Percentiles rank a stretch among this genome's conserved stretches.
phyloP scores from a whole-genome alignment of 2,113 vertebrate genomes.

The Callorhinus ursinus region DNA sequence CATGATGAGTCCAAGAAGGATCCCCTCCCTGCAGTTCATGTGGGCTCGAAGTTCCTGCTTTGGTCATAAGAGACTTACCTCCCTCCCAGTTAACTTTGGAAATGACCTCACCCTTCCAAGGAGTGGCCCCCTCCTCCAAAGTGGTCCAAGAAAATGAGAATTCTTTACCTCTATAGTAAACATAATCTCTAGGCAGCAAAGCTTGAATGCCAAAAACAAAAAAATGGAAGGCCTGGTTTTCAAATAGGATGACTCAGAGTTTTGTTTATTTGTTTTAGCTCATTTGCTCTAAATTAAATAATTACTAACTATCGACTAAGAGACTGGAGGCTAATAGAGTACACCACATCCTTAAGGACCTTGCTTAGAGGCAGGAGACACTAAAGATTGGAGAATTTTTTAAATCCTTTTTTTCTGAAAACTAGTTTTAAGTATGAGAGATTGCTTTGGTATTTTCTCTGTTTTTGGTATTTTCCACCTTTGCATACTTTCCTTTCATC shows the following conservation, averaged over 20 bases:
- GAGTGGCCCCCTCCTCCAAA: not conserved
- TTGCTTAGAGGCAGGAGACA: not conserved
- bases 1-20: not conserved
- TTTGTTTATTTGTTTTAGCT: slow-evolving; percentile 19
- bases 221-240: not conserved
- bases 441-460: not conserved
- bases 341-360: not conserved
- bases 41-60: not conserved
- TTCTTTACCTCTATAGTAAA: not conserved
- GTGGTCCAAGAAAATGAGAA: not conserved
- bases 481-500: not conserved
- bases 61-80: not conserved
- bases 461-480: not conserved
- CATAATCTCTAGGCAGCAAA: not conserved
- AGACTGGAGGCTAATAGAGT: not conserved
- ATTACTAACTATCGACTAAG: not conserved
- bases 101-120: not conserved
- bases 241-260: not conserved
- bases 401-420: slow-evolving; percentile 4
- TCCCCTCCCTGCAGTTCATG: not conserved
- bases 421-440: not conserved
- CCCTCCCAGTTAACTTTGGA: not conserved
- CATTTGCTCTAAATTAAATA: slow-evolving; percentile 22
- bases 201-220: not conserved
- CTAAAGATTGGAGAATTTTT: not conserved